Percentiles rank a stretch among this genome's conserved stretches.
phyloP scores from a whole-genome alignment of 1,140 invertebrate genomes.

The Cyclargus thomasi region DNA sequence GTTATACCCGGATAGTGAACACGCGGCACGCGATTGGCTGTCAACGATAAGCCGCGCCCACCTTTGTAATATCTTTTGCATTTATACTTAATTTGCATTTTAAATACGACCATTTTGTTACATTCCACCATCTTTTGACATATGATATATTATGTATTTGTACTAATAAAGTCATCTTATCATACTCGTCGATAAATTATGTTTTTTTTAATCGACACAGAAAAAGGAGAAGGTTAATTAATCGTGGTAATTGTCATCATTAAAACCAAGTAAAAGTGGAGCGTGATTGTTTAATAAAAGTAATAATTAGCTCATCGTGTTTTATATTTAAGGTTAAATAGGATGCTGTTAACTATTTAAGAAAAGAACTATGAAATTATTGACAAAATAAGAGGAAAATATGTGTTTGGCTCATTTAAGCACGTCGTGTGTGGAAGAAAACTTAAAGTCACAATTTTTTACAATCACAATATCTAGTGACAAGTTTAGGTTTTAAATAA shows the following conservation, averaged over 20 bases:
- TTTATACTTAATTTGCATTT: slow-evolving; percentile 12
- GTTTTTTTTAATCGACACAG: too few relatives aligned
- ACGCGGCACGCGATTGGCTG: background rate
- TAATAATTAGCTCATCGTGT: background rate
- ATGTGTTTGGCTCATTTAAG: background rate
- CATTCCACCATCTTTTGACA: background rate
- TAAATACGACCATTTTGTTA: background rate
- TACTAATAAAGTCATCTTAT: background rate
- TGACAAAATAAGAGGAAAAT: background rate
- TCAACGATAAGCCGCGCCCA: background rate
- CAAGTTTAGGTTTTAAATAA: background rate
- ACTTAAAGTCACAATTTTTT: slow-evolving; percentile 5
- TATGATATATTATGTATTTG: background rate
- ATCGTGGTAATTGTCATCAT: background rate
- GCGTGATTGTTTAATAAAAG: background rate
- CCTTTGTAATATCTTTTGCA: slow-evolving; percentile 16
- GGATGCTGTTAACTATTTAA: background rate
- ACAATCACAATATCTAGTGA: slow-evolving; percentile 5
- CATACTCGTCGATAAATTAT: background rate
- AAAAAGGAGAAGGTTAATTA: background rate
- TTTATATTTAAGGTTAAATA: background rate
- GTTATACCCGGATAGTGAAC: background rate
- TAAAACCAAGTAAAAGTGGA: background rate
- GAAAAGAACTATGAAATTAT: background rate
- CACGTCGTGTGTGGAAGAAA: background rate